phyloP scores from a whole-genome alignment of 2,113 vertebrate species.

The Calidris pygmaea region DNA sequence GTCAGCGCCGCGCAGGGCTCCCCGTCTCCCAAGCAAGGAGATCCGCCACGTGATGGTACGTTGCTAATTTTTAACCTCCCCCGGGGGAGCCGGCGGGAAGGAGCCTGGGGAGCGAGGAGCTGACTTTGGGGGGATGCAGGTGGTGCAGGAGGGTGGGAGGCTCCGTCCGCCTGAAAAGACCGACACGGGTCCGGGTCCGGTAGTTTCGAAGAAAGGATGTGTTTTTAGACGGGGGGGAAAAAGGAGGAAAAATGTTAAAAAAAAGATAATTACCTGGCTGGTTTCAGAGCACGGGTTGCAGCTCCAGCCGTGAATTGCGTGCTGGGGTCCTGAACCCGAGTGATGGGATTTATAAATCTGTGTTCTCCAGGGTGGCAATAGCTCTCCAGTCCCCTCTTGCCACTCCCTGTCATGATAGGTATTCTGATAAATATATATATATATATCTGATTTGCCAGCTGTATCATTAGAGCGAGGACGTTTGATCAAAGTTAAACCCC shows the following conservation, averaged over 20 bases:
- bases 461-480: accelerated
- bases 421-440: no score
- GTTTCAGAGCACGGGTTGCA: not conserved
- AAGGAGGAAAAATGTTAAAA: not conserved
- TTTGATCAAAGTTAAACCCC: not conserved
- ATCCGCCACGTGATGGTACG: conserved; percentile 73
- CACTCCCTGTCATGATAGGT: not conserved
- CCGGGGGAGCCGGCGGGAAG: not conserved
- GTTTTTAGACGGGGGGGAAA: accelerated
- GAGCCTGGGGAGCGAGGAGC: not conserved
- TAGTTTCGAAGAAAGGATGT: not conserved
- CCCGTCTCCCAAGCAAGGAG: conserved; percentile 46
- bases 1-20: conserved; percentile 53
- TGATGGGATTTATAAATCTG: no score
- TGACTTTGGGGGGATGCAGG: not conserved
- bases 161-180: not conserved
- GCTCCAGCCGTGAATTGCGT: accelerated
- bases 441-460: not conserved
- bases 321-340: not conserved
- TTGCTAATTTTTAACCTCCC: conserved; percentile 67
- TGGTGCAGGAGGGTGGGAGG: not conserved
- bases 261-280: not conserved
- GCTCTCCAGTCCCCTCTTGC: not conserved
- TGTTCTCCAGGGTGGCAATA: accelerated
- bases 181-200: not conserved